A percentile compares a stretch with the other conserved stretches of the same genome.
These are phyloP conservation scores for Grus americana DNA, from an alignment of 2,113 vertebrate genomes.

Conservation along the genomic window DNA sequence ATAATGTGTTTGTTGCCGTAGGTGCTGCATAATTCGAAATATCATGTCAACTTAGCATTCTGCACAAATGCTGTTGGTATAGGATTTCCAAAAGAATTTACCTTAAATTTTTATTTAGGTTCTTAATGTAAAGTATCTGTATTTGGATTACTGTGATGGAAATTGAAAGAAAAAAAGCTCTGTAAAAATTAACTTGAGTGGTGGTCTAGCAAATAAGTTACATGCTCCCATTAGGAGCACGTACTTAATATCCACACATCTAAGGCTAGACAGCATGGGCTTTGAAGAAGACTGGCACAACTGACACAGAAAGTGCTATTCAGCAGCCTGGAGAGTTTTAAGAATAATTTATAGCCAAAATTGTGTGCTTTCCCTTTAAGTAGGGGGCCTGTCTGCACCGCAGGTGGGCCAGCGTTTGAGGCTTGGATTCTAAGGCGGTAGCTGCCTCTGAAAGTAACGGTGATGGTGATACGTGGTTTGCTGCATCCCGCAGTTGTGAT, in stretches of 20 bases:
- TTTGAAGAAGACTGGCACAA: background rate
- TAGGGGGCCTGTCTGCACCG: background rate
- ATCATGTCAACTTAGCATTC: accelerated
- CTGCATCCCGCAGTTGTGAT: background rate
- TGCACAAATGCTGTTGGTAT: background rate
- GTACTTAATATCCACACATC: background rate
- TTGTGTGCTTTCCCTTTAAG: background rate
- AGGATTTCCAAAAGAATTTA: background rate
- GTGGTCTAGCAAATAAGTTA: background rate
- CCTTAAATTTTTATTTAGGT: background rate
- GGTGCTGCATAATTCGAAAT: background rate
- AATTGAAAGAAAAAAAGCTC: background rate
- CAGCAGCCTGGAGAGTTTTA: background rate
- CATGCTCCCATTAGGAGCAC: background rate
- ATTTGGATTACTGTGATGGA: background rate
- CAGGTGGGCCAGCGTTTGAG: background rate
- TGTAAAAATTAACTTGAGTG: background rate
- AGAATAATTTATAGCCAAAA: background rate
- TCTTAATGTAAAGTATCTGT: background rate
- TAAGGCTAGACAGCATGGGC: background rate
- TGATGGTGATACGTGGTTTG: background rate
- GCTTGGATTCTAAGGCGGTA: background rate
- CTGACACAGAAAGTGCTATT: background rate
- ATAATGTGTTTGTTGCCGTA: background rate
- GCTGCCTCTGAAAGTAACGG: background rate